phyloP scores from a whole-genome alignment of 1,140 invertebrate species.

The Zaprionus nigranus region DNA sequence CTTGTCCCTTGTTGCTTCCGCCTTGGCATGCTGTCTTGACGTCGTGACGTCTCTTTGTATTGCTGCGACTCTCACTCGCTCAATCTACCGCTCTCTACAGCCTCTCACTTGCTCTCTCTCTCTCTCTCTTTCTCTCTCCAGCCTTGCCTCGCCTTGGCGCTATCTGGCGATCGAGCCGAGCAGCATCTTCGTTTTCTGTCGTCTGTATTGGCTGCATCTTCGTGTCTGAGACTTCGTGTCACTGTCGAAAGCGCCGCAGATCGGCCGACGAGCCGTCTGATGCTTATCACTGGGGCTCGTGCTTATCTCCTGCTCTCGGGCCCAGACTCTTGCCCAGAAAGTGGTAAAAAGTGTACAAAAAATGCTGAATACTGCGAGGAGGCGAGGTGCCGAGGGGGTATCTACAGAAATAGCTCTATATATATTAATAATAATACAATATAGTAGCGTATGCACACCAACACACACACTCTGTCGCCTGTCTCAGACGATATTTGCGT shows the following conservation, averaged over 20 bases:
- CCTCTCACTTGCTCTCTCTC: constrained; percentile 16
- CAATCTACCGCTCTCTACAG: too few species aligned
- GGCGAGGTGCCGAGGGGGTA: constrained; percentile 19
- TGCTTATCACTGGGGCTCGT: constrained; percentile 39
- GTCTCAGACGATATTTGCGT: constrained; percentile 43
- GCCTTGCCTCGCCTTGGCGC: constrained; percentile 11
- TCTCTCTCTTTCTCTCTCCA: not conserved
- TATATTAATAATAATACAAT: constrained; percentile 23
- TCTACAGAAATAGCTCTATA: constrained; percentile 60
- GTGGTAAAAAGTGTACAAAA: constrained; percentile 21
- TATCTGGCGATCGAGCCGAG: constrained; percentile 36
- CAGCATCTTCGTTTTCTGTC: constrained; percentile 10
- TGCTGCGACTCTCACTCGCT: not conserved
- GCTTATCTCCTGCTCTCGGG: constrained; percentile 34
- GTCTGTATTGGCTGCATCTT: not conserved
- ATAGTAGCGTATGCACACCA: not conserved
- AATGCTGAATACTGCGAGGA: not conserved
- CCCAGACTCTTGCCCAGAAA: constrained; percentile 28
- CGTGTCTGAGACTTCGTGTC: not conserved
- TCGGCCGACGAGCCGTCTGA: constrained; percentile 15
- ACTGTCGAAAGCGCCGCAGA: constrained; percentile 8
- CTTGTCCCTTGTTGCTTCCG: not conserved
- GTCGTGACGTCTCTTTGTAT: constrained; percentile 41
- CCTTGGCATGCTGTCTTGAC: constrained; percentile 23
- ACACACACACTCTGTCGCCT: constrained; percentile 33